phyloP scores from a whole-genome alignment of 2,888 invertebrate genomes.

The Patella depressa region DNA sequence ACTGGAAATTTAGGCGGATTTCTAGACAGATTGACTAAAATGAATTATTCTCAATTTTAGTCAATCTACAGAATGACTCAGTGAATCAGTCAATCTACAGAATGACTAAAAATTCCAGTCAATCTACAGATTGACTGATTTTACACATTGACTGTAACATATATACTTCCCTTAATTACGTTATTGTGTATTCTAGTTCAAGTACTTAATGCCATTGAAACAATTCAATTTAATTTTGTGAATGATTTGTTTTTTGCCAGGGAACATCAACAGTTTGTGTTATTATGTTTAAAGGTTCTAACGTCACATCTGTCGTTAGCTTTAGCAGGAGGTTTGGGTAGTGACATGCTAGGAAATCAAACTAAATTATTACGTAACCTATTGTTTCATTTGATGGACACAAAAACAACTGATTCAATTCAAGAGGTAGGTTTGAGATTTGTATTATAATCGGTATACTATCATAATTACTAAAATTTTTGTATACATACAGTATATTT shows the following conservation, averaged over 20 bases:
- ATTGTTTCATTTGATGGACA: slow-evolving; percentile 74
- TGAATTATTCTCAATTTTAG: too few species aligned
- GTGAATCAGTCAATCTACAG: too few species aligned
- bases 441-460: not conserved
- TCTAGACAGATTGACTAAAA: too few species aligned
- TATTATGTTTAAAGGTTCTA: slow-evolving; percentile 75
- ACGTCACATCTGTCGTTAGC: slow-evolving; percentile 77
- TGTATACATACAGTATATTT: not conserved
- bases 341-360: slow-evolving; percentile 74
- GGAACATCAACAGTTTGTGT: slow-evolving; percentile 76
- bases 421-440: slow-evolving; percentile 68
- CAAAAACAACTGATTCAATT: slow-evolving; percentile 73
- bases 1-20: too few species aligned
- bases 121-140: too few species aligned
- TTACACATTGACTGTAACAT: too few species aligned
- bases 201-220: too few species aligned
- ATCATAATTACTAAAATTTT: not conserved
- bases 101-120: too few species aligned
- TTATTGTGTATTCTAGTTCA: not conserved
- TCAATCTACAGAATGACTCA: too few species aligned
- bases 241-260: slow-evolving; percentile 50
- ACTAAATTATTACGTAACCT: slow-evolving; percentile 75
- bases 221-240: too few species aligned
- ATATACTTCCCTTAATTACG: not conserved
- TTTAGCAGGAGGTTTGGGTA: slow-evolving; percentile 73